Percentiles rank a stretch among this genome's conserved stretches.
phyloP scores from a whole-genome alignment of 2,113 vertebrate species.

The Turdus rufiventris region DNA sequence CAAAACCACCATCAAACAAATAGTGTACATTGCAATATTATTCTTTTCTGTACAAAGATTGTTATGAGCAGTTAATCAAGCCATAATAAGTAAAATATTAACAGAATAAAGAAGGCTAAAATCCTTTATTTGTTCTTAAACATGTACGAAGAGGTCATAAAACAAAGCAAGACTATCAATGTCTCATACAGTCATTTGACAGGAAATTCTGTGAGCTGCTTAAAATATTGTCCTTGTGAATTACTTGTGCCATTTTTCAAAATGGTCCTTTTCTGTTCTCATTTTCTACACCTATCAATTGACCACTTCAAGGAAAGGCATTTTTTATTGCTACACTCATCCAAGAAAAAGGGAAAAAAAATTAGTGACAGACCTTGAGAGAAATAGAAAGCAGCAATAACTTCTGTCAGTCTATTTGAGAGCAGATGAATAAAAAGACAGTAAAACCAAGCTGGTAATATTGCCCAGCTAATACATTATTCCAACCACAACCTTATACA shows the following conservation, averaged over 20 bases:
- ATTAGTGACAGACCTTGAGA: background rate
- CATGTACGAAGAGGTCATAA: background rate
- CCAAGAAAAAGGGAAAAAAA: background rate
- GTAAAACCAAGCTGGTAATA: background rate
- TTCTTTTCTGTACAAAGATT: background rate
- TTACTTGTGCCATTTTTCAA: conserved; percentile 39
- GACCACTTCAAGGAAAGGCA: background rate
- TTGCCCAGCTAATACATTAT: background rate
- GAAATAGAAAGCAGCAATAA: conserved; percentile 5
- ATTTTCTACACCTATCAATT: conserved; percentile 39
- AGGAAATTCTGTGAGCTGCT: background rate
- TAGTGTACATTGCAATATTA: background rate
- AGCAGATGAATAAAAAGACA: conserved; percentile 24
- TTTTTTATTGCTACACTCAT: conserved; percentile 8
- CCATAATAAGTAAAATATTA: background rate
- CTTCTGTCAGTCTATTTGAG: background rate
- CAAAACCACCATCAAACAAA: background rate
- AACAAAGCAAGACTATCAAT: background rate
- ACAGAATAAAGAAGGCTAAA: background rate
- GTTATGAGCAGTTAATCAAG: background rate
- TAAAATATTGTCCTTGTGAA: conserved; percentile 8
- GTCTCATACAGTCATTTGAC: background rate
- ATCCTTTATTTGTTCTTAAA: conserved; percentile 3
- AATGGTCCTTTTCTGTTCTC: conserved; percentile 14
- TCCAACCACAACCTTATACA: background rate